A percentile compares a stretch with the other conserved stretches of the same genome.
These are phyloP conservation scores for Odocoileus hemionus DNA, from an alignment of 2,113 vertebrate genomes.

Conservation along the genomic window DNA sequence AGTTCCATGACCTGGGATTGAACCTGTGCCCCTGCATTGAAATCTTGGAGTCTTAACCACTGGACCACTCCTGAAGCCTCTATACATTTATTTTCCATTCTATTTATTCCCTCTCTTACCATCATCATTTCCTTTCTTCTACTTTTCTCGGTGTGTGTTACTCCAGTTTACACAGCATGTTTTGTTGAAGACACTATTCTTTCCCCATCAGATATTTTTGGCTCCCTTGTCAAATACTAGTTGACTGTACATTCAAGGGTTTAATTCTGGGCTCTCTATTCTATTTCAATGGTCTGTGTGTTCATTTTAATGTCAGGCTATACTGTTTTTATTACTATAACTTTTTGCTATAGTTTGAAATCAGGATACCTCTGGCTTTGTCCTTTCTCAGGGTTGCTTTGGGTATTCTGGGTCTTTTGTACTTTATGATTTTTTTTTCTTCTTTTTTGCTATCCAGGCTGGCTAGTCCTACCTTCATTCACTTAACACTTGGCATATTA, in stretches of 20 bases:
- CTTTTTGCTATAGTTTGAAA: not conserved
- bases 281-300: not conserved
- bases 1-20: not conserved
- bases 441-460: not conserved
- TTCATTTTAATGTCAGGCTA: not conserved
- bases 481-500: not conserved
- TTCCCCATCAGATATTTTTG: not conserved
- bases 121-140: not conserved
- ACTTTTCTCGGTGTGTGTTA: not conserved
- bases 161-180: not conserved
- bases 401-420: not conserved
- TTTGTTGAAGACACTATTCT: not conserved
- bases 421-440: not conserved
- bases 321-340: not conserved
- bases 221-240: not conserved
- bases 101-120: not conserved
- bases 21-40: not conserved
- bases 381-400: not conserved
- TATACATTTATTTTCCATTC: not conserved
- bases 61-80: not conserved
- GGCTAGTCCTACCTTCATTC: not conserved
- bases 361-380: not conserved
- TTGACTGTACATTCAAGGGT: not conserved
- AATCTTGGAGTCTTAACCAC: not conserved
- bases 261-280: not conserved